Evolutionary conservation across 30 jellyfish, hydroid and myxozoan genomes (phyloP), one percentile per base, ranked within the genome.

Genomic region (Pseudorhiza aurosa): DNA sequence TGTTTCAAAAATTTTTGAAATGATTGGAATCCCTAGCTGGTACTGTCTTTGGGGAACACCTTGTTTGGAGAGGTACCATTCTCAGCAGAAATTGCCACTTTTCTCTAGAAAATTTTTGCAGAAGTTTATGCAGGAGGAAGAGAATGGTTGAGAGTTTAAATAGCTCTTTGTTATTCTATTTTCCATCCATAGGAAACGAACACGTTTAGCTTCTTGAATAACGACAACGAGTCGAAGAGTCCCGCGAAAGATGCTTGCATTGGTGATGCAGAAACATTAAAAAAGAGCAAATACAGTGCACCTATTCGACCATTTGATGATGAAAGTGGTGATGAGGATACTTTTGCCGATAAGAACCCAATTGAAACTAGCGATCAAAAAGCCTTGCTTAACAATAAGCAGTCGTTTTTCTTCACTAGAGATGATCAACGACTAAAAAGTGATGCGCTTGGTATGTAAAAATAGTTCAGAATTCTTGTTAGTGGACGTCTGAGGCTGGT

Each of bases 381-480:
- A 39, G n/a, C 7, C 35, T 8, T 14, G 1, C 26, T 33, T 37
- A 45, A 44, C 24, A 18, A 18, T 10, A 37, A 53, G 24, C 15
- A 30, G 11, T 30, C 19, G 43, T 70, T 84, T 83, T 84, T 84
- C 77, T 84, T 84, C 57, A 44, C 65, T 8, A 58, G 47, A 24
- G 88, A 84, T 63, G 95, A 84, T 58, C 84, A 72, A 4, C 80
- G 95, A 10, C 39, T 84, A 55, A 33, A 44, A 63, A 36, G 46
- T 8, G 83, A 65, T 72, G 67, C 50, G 9, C 55, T 35, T 50
- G 82, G 82, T 44, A 68, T 22, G 63, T 22, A 25, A 36, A n/a
- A 2, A 5, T 62, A n/a, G 1, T 62, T 35, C 46, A 6, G 15
- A 1, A 8, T 62, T 58, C 15, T 4, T 58, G n/a, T n/a, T n/a